Conservation (phyloP, 2,113 vertebrate species). For the Zosterops pallidus region DNA sequence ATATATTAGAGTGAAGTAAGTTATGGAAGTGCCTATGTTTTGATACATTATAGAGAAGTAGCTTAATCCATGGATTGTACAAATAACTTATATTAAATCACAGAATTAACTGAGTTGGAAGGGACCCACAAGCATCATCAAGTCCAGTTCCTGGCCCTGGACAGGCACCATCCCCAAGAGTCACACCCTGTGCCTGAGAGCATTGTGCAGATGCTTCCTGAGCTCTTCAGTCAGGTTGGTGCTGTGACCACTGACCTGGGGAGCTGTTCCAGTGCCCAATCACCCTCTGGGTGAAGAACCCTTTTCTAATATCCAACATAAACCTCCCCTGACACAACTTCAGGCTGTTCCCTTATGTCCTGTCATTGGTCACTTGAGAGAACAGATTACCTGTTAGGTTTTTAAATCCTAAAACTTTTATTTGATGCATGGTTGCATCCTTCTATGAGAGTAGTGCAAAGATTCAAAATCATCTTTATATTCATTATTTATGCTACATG, state of each 20-base stretch:
- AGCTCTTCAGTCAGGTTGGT: background rate
- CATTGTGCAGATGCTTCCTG: accelerated
- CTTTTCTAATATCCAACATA: too few relatives aligned
- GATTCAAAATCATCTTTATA: background rate
- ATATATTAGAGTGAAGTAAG: background rate
- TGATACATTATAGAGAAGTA: background rate
- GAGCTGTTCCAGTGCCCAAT: background rate
- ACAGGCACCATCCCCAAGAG: too few relatives aligned
- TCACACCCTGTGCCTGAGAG: background rate
- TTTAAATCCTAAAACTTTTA: background rate
- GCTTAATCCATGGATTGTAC: background rate
- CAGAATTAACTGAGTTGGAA: background rate
- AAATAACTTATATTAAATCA: background rate
- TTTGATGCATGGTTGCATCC: background rate
- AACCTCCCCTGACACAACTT: background rate
- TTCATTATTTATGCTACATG: background rate
- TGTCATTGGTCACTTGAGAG: background rate
- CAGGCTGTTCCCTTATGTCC: accelerated
- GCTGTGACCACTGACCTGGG: background rate
- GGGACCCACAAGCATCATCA: accelerated
- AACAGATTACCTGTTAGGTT: background rate
- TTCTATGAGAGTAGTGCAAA: background rate
- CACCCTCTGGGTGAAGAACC: background rate
- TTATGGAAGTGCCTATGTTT: background rate
- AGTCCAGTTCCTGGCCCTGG: background rate